Percentiles rank a stretch among this genome's conserved stretches.
Evolutionary conservation across 64 coral and sea anemone species (phyloP).

Genomic region (Exaiptasia diaphana): DNA sequence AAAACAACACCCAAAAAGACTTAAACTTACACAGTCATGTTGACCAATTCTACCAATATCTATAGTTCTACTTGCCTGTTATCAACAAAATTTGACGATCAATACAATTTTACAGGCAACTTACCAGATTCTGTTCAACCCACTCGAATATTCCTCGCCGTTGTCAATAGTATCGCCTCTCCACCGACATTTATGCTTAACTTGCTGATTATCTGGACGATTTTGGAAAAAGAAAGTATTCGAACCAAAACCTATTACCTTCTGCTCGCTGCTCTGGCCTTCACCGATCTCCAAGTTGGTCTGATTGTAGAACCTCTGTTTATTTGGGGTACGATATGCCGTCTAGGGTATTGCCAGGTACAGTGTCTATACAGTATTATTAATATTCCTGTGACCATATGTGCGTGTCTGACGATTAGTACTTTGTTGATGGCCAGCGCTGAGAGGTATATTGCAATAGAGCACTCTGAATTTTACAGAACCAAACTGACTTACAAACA

Average conservation of each 20-base stretch:
- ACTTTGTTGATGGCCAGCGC: neutral
- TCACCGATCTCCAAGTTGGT: neutral
- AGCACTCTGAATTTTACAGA: neutral
- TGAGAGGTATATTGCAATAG: neutral
- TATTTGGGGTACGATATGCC: neutral
- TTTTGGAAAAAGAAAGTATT: neutral
- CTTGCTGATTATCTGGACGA: neutral
- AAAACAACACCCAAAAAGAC: too few relatives aligned
- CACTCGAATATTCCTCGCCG: neutral
- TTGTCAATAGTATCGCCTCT: neutral
- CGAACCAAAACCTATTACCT: neutral
- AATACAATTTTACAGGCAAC: too few relatives aligned
- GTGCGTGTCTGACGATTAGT: neutral
- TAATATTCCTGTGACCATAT: neutral
- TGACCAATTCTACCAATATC: too few relatives aligned
- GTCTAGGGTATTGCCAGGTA: neutral
- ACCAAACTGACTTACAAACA: neutral
- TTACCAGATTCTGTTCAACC: neutral
- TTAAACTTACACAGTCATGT: too few relatives aligned
- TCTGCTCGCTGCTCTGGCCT: neutral
- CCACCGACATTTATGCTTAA: neutral
- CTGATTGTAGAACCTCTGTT: neutral
- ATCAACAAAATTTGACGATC: too few relatives aligned
- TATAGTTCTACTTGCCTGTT: too few relatives aligned
- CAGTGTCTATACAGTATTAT: neutral